A percentile compares a stretch with the other conserved stretches of the same genome.
Evolutionary conservation across 2,888 invertebrate genomes (phyloP).

Genomic region (Drosophila melanosoma): DNA sequence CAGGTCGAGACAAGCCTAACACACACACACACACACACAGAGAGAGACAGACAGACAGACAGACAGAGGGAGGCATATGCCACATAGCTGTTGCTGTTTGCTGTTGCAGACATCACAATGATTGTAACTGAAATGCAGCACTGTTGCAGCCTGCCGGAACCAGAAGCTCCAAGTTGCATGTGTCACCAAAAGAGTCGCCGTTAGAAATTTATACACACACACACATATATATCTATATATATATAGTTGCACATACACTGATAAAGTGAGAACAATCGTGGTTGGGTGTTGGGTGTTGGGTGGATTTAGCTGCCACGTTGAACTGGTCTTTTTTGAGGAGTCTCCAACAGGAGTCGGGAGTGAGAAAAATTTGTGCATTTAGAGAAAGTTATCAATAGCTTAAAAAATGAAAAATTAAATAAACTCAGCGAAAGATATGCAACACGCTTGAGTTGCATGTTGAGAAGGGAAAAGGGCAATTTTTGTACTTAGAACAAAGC

Average conservation of each 20-base stretch:
- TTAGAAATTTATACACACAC: slow-evolving; percentile 18
- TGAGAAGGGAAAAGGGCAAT: neutral
- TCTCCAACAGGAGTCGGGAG: neutral
- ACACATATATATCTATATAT: neutral
- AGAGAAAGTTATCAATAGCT: neutral
- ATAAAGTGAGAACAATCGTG: no score
- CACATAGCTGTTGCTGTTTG: slow-evolving; percentile 23
- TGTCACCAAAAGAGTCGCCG: slow-evolving; percentile 26
- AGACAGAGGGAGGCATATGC: neutral
- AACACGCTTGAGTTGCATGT: neutral
- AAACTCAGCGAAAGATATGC: neutral
- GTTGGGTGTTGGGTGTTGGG: no score
- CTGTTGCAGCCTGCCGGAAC: slow-evolving; percentile 46
- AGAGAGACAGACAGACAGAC: neutral
- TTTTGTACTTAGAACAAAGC: neutral
- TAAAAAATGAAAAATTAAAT: no score
- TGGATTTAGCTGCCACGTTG: no score
- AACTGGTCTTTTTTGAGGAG: no score
- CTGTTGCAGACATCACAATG: slow-evolving; percentile 32
- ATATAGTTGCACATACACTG: neutral
- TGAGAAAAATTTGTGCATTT: neutral
- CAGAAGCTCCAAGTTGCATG: slow-evolving; percentile 40
- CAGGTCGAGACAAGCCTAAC: slow-evolving; percentile 1
- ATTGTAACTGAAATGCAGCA: slow-evolving; percentile 27
- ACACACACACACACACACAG: slow-evolving; percentile 2